These are phyloP conservation scores for Phortica magna DNA, from an alignment of 2,888 invertebrate species.

Conservation along the genomic window DNA sequence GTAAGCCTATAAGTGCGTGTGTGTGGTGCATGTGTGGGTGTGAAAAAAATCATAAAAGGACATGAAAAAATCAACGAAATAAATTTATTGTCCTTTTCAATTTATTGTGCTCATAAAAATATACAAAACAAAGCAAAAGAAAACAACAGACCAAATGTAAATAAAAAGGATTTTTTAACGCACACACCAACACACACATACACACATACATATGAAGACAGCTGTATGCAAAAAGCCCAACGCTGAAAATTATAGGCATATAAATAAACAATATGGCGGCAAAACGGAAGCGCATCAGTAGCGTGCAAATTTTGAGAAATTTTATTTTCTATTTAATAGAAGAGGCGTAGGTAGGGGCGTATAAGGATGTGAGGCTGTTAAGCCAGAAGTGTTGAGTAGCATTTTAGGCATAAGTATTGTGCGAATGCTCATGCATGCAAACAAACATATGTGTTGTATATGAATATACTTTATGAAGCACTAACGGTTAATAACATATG, in stretches of 20 bases:
- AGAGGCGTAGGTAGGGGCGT: not conserved
- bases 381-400: slow-evolving; percentile 1
- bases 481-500: slow-evolving; percentile 21
- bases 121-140: not conserved
- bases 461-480: slow-evolving; percentile 18
- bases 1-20: no score
- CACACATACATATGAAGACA: not conserved
- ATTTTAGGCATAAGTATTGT: not conserved
- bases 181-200: not conserved
- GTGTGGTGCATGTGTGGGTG: not conserved
- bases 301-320: not conserved
- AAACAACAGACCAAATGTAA: slow-evolving; percentile 10
- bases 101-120: slow-evolving; percentile 32
- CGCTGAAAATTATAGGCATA: slow-evolving; percentile 42
- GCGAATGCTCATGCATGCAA: not conserved
- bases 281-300: slow-evolving; percentile 26
- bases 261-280: slow-evolving; percentile 44
- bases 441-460: not conserved
- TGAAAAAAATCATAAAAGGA: not conserved
- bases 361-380: not conserved
- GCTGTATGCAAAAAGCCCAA: slow-evolving; percentile 27
- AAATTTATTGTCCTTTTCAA: slow-evolving; percentile 36
- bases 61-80: slow-evolving; percentile 9
- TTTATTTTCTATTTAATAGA: not conserved
- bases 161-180: slow-evolving; percentile 26